A percentile compares a stretch with the other conserved stretches of the same genome.
These are phyloP conservation scores for Coecobrya sp. DNA, from an alignment of 2,888 invertebrate genomes.

Conservation along the genomic window DNA sequence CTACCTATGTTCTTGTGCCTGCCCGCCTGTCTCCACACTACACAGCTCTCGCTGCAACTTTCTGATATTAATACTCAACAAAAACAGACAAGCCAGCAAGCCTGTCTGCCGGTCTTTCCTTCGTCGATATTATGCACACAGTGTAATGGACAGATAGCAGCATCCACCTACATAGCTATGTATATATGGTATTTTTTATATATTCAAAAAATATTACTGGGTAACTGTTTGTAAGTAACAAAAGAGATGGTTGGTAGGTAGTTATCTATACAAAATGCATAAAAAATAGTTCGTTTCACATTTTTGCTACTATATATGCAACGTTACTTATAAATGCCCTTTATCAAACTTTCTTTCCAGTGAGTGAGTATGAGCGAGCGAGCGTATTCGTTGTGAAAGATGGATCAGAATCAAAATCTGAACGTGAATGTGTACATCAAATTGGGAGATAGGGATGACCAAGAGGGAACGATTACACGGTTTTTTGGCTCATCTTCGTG, in stretches of 20 bases:
- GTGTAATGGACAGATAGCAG: constrained; percentile 24
- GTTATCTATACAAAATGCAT: constrained; percentile 50
- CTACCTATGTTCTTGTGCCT: not conserved
- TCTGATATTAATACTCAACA: constrained; percentile 44
- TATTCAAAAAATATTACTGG: constrained; percentile 24
- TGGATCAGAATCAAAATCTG: constrained; percentile 73
- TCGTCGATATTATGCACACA: constrained; percentile 20
- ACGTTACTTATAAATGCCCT: not conserved
- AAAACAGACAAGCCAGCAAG: constrained; percentile 33
- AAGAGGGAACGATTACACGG: constrained; percentile 74
- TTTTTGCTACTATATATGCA: constrained; percentile 37
- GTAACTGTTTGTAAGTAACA: constrained; percentile 1
- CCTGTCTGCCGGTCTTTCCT: constrained; percentile 13
- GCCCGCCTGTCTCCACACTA: constrained; percentile 26
- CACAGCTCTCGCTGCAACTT: not conserved
- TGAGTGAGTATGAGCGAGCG: constrained; percentile 44
- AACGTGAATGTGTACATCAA: constrained; percentile 54
- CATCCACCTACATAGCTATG: constrained; percentile 49
- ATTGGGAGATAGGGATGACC: constrained; percentile 70
- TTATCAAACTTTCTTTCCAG: constrained; percentile 69
- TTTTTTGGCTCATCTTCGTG: constrained; percentile 75
- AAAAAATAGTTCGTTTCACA: constrained; percentile 42
- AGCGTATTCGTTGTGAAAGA: constrained; percentile 55
- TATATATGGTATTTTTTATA: not conserved
- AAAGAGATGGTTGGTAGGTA: not conserved